Evolutionary conservation across 1,140 invertebrate genomes (phyloP).

Genomic region (Drosophila pseudoobscura): DNA sequence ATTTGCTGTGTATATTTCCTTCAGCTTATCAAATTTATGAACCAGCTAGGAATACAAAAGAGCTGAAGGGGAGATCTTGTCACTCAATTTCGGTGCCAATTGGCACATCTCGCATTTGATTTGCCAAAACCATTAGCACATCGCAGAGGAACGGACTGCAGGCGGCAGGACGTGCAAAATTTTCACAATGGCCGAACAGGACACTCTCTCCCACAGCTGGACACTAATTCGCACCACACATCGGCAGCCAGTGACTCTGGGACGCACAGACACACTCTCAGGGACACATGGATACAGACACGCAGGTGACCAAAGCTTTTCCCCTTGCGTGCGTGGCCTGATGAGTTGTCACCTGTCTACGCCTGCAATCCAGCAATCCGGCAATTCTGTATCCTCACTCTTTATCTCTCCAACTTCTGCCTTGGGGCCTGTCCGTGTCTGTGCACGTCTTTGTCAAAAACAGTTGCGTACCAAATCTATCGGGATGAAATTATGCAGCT

Average conservation of each 20-base stretch:
- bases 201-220: conserved; percentile 7
- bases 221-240: conserved; percentile 55
- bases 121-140: conserved; percentile 59
- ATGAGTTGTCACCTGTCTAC: conserved; percentile 76
- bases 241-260: conserved; percentile 13
- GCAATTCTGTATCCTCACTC: too few relatives aligned
- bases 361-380: conserved; percentile 8
- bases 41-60: too few relatives aligned
- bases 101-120: conserved; percentile 60
- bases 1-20: too few relatives aligned
- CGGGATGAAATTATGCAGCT: too few relatives aligned
- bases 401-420: too few relatives aligned
- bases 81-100: conserved; percentile 55
- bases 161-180: conserved; percentile 22
- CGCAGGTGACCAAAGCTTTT: conserved; percentile 31
- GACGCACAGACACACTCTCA: neutral
- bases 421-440: too few relatives aligned
- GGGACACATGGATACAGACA: neutral
- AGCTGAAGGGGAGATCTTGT: conserved; percentile 22
- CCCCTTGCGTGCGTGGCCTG: conserved; percentile 57
- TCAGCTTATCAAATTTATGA: conserved; percentile 25
- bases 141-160: conserved; percentile 10
- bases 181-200: conserved; percentile 44
- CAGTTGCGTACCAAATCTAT: neutral
- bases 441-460: neutral